These are phyloP conservation scores for Bujurquina vittata DNA, from an alignment of 2,113 vertebrate species.

Conservation along the genomic window DNA sequence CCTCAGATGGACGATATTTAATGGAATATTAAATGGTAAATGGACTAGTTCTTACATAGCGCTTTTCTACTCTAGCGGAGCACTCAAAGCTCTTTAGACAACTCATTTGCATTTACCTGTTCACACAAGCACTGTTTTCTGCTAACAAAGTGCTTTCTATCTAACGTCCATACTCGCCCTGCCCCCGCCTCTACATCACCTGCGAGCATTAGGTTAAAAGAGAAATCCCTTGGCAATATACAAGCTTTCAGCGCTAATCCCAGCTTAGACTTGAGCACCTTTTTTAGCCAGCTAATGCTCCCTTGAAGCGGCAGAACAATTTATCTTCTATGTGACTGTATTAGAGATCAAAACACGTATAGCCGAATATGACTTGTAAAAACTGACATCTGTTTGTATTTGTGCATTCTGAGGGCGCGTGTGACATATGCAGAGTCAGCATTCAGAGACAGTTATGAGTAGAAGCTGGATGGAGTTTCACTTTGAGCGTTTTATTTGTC, in stretches of 20 bases:
- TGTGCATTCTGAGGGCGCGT: not conserved
- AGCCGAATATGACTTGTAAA: not conserved
- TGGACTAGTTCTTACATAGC: no score
- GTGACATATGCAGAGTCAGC: not conserved
- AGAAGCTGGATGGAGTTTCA: not conserved
- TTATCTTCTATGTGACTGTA: not conserved
- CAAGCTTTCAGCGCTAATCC: constrained; percentile 75
- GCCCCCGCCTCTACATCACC: constrained; percentile 23
- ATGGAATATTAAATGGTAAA: not conserved
- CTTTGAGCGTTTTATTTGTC: not conserved
- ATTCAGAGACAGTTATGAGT: no score
- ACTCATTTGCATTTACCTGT: no score
- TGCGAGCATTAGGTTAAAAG: constrained; percentile 66
- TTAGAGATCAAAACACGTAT: not conserved
- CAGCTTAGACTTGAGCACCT: constrained; percentile 75
- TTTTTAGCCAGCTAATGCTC: constrained; percentile 75
- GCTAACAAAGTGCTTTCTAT: no score
- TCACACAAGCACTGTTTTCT: no score
- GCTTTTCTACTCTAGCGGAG: no score
- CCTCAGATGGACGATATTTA: not conserved
- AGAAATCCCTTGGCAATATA: constrained; percentile 74
- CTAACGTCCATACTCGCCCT: not conserved
- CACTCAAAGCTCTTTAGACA: no score
- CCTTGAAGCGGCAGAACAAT: constrained; percentile 45
- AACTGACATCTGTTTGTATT: not conserved